Conservation (phyloP, 2,888 invertebrate species). For the Microplitis manilae region DNA sequence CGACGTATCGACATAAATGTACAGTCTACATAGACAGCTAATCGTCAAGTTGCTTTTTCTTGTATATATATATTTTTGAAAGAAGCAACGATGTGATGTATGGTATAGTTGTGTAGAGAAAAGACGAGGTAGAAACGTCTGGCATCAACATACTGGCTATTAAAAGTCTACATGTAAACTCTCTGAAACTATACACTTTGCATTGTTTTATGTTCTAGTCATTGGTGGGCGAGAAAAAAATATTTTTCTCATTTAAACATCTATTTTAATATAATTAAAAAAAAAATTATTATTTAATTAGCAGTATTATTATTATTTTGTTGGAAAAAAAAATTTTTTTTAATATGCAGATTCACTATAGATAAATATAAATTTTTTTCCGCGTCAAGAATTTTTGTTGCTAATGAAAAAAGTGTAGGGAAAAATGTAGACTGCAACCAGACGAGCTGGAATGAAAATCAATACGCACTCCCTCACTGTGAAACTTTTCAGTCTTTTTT, state of each 20-base stretch:
- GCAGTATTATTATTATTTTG: too few relatives aligned
- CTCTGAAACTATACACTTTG: background rate
- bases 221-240: background rate
- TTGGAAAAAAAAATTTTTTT: background rate
- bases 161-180: constrained; percentile 24
- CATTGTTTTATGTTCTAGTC: background rate
- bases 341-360: background rate
- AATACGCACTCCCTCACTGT: constrained; percentile 50
- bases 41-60: constrained; percentile 3
- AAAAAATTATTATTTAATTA: background rate
- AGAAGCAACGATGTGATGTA: background rate
- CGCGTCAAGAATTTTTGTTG: background rate
- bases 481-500: background rate
- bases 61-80: background rate
- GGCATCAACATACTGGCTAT: constrained; percentile 19
- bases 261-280: background rate
- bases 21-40: background rate
- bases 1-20: constrained; percentile 14
- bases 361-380: background rate
- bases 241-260: background rate
- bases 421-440: constrained; percentile 55
- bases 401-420: background rate
- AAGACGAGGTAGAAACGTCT: constrained; percentile 13
- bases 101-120: background rate
- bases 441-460: constrained; percentile 60